Evolutionary conservation across 2,888 invertebrate genomes (phyloP).

Genomic region (Limnephilus auricula): DNA sequence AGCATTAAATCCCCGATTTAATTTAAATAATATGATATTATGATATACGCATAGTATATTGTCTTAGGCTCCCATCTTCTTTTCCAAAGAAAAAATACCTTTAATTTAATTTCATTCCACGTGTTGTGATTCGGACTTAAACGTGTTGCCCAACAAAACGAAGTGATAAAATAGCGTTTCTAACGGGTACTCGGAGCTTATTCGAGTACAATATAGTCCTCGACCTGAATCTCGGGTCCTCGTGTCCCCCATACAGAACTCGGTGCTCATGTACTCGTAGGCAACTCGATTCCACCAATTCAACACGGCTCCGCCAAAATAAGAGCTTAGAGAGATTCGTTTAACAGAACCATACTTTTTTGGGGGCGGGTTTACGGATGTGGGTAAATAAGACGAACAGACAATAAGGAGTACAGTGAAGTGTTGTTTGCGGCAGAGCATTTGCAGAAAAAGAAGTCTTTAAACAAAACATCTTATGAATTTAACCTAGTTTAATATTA

Average conservation of each 20-base stretch:
- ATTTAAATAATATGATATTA: no score
- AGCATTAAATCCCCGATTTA: no score
- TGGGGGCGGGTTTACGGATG: background rate
- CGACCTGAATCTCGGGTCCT: background rate
- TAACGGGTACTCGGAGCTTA: background rate
- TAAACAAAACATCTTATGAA: background rate
- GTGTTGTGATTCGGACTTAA: background rate
- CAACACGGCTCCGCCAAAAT: background rate
- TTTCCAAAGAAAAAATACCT: no score
- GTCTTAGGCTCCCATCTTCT: no score
- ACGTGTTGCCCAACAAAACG: background rate
- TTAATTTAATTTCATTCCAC: background rate
- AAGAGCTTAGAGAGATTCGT: background rate
- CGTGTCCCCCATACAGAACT: background rate
- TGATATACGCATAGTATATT: no score
- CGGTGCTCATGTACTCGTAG: background rate
- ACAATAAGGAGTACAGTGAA: background rate
- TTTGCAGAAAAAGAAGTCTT: background rate
- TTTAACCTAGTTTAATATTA: background rate
- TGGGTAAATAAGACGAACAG: background rate
- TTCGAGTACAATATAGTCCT: background rate
- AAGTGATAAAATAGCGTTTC: background rate
- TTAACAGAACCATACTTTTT: background rate
- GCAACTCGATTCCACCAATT: background rate
- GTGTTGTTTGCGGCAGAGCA: background rate